Base-by-base conservation (phyloP, 2,888 invertebrate species). In the Margaritifera margaritifera region DNA sequence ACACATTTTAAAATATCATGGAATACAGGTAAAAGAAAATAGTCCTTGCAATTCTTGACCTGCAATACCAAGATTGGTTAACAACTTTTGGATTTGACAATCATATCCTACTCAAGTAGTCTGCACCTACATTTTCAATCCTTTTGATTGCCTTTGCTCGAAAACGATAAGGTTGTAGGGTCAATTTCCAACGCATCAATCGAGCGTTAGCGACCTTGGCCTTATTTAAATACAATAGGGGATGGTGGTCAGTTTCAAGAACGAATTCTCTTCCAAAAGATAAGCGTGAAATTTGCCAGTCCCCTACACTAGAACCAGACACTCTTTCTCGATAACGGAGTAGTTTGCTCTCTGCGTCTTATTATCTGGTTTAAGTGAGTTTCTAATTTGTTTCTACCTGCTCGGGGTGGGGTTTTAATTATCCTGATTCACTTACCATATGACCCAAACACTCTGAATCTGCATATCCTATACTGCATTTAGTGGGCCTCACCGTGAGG, bases 181-280 rank as follows among this genome's bases (percentile, higher is more conserved):
- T 27, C 24, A 66, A 27, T 11, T 6, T 52, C 67, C 61, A 62
- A 20, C 67, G 51, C 67, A 67, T 67, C 18, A 56, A 18, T 22
- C 57, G 31, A 15, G 56, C 42, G 62, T 62, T 67, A 8, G 54
- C 20, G 25, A 56, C 24, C 51, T 67, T 67, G 24, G 62, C 11
- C 4, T 25, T 27, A 20, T 60, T 64, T 55, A 69, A 50, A 18
- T 69, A 64, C 6, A 51, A 19, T 1, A 69, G 8, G 1, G 68
- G 64, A 11, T 24, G 24, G 42, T 68, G 64, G 42, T 68, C 63
- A 3, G 68, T 68, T 50, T 69, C 64, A 6, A 64, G n/a, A 53
- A 64, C 24, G 50, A 64, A 68, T 3, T 64, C 59, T 53, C 15
- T 27, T 2, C 68, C 64, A 59, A 54, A 11, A 68, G 24, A 57